Conservation (phyloP, 2,888 invertebrate genomes). For the Thecophora atra region DNA sequence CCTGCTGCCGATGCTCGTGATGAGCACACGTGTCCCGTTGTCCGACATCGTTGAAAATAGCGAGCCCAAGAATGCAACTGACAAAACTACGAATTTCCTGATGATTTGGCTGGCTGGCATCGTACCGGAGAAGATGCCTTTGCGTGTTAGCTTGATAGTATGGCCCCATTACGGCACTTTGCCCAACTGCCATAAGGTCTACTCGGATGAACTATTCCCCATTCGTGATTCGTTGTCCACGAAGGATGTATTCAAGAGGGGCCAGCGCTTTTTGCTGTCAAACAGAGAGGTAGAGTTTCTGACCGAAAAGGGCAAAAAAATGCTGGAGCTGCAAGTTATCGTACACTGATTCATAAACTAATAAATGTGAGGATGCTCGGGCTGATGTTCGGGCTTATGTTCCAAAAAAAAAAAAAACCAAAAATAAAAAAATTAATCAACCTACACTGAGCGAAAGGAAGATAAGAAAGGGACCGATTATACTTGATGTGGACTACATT, state of each 20-base stretch:
- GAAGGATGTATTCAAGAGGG: conserved; percentile 49
- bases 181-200: conserved; percentile 52
- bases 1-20: conserved; percentile 57
- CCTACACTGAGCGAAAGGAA: no score
- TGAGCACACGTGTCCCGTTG: conserved; percentile 53
- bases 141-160: conserved; percentile 53
- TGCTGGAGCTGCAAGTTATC: conserved; percentile 53
- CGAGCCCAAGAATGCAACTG: neutral
- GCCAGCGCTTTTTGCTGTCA: conserved; percentile 51
- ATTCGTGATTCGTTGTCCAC: conserved; percentile 50
- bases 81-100: conserved; percentile 44
- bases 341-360: conserved; percentile 45
- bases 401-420: no score
- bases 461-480: no score
- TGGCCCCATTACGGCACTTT: conserved; percentile 49
- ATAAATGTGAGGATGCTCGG: neutral
- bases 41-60: conserved; percentile 44
- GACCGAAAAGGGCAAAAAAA: conserved; percentile 51
- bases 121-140: conserved; percentile 47
- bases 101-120: conserved; percentile 60
- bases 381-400: no score
- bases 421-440: no score
- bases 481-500: no score
- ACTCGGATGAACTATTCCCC: conserved; percentile 55
- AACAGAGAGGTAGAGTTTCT: conserved; percentile 48